Evolutionary conservation across 2,797 vertebrate species (phyloP).

Genomic region (Cichlasoma orientale): DNA sequence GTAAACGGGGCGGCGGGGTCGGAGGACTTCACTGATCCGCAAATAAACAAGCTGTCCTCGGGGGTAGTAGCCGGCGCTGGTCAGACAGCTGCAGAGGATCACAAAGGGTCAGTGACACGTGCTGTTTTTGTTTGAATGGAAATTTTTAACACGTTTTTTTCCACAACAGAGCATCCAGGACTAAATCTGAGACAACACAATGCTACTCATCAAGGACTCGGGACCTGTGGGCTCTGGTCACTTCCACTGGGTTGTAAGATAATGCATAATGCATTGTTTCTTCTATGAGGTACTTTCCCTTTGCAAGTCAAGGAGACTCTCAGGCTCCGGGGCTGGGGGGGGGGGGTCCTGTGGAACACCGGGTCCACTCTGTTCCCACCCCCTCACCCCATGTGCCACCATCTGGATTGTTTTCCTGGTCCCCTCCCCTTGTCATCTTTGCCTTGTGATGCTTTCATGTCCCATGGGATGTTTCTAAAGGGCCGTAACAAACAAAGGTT

Average conservation of each 20-base stretch:
- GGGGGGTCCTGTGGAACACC: slow-evolving; percentile 12
- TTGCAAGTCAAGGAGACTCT: slow-evolving; percentile 5
- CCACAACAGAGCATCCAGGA: not conserved
- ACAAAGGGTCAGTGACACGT: not conserved
- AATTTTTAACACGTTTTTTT: slow-evolving; percentile 16
- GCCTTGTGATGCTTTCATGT: slow-evolving; percentile 27
- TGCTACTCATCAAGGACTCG: not conserved
- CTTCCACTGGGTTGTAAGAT: not conserved
- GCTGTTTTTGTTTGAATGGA: slow-evolving; percentile 6
- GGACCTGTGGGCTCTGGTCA: slow-evolving; percentile 22
- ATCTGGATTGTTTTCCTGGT: slow-evolving; percentile 35
- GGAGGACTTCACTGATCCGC: slow-evolving; percentile 33
- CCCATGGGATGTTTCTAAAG: not conserved
- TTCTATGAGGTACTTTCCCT: slow-evolving; percentile 11
- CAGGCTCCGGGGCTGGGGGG: slow-evolving; percentile 24
- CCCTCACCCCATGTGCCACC: not conserved
- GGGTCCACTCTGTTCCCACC: not conserved
- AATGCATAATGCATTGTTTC: slow-evolving; percentile 44
- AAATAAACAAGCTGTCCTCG: slow-evolving; percentile 55
- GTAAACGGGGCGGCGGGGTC: slow-evolving; percentile 57
- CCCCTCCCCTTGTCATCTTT: not conserved
- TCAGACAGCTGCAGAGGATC: slow-evolving; percentile 63
- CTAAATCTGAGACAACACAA: not conserved
- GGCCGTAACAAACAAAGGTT: not conserved
- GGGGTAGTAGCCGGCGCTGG: slow-evolving; percentile 9